These are phyloP conservation scores for Pelobates fuscus DNA, from an alignment of 2,113 vertebrate species.

Conservation along the genomic window DNA sequence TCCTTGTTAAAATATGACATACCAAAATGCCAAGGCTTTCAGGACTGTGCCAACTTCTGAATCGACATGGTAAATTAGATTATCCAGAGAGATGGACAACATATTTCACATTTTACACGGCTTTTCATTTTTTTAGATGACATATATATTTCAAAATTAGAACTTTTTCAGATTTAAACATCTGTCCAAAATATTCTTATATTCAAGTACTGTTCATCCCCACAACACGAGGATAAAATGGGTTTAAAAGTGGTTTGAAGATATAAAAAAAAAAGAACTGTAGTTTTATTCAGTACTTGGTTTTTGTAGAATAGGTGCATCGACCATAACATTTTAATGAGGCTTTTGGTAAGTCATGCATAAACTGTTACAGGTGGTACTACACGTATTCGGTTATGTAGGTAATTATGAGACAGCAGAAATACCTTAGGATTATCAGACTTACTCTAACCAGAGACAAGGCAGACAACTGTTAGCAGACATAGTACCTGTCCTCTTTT, in stretches of 20 bases:
- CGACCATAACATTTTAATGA: slow-evolving; percentile 49
- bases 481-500: no score
- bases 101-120: no score
- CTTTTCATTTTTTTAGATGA: no score
- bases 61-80: no score
- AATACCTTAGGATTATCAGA: slow-evolving; percentile 27
- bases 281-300: slow-evolving; percentile 17
- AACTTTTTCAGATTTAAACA: no score
- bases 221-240: slow-evolving; percentile 3
- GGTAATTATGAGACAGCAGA: slow-evolving; percentile 27
- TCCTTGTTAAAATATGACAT: no score
- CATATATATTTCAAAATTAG: no score
- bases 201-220: no score
- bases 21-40: no score
- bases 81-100: no score
- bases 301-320: slow-evolving; percentile 15
- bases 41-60: no score
- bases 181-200: no score
- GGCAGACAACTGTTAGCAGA: background rate
- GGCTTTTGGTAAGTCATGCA: slow-evolving; percentile 33
- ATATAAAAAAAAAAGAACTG: background rate
- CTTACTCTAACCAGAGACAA: background rate
- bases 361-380: slow-evolving; percentile 21
- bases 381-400: background rate
- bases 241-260: background rate